phyloP scores from a whole-genome alignment of 2,113 vertebrate species.

The Eublepharis macularius region DNA sequence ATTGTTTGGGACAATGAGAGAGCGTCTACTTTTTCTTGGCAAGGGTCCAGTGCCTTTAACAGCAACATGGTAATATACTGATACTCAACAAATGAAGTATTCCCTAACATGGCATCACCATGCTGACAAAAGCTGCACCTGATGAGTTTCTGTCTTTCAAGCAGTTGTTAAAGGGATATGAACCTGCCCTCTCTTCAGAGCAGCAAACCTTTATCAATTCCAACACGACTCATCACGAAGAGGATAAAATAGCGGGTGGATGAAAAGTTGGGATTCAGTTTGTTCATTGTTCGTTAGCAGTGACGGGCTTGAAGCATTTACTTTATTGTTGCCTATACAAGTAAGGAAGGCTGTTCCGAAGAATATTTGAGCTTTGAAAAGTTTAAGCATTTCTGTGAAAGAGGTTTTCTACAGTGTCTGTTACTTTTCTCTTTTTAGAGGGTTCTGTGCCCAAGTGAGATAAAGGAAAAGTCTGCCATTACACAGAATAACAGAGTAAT shows the following conservation, averaged over 20 bases:
- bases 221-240: background rate
- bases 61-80: too few relatives aligned
- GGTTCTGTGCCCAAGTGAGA: conserved; percentile 24
- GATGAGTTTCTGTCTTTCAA: too few relatives aligned
- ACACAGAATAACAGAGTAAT: fast-evolving
- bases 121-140: too few relatives aligned
- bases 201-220: too few relatives aligned
- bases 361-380: background rate
- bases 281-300: background rate
- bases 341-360: background rate
- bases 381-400: background rate
- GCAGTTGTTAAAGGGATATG: too few relatives aligned
- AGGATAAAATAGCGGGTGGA: background rate
- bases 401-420: background rate
- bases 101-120: too few relatives aligned
- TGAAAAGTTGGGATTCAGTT: background rate
- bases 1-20: too few relatives aligned
- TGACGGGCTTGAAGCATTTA: background rate
- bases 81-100: too few relatives aligned
- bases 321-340: background rate
- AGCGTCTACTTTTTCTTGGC: too few relatives aligned
- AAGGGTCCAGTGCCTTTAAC: too few relatives aligned
- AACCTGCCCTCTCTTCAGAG: too few relatives aligned
- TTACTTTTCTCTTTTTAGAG: conserved; percentile 46
- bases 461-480: fast-evolving